A percentile compares a stretch with the other conserved stretches of the same genome.
Conservation (phyloP, 2,113 vertebrate species). For the Oncorhynchus masou region DNA sequence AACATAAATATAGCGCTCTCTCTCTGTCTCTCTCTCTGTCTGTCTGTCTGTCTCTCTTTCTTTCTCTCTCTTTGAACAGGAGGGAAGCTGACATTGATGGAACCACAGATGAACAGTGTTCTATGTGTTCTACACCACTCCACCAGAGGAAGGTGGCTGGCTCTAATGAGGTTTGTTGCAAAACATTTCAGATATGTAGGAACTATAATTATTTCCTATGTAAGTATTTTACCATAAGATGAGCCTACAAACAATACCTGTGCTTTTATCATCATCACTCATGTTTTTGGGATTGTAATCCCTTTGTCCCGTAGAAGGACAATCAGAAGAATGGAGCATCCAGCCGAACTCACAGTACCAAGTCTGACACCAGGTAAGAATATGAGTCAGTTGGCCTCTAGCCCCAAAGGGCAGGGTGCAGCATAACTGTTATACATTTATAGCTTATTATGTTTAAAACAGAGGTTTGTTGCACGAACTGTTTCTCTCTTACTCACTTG, state of each 20-base stretch:
- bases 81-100: slow-evolving; percentile 17
- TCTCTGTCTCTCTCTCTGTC: too few relatives aligned
- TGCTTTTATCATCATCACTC: too few relatives aligned
- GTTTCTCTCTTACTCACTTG: too few relatives aligned
- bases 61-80: slow-evolving; percentile 17
- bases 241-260: too few relatives aligned
- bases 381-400: too few relatives aligned
- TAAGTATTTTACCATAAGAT: not conserved
- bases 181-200: too few relatives aligned
- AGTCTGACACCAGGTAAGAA: slow-evolving; percentile 47
- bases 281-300: not conserved
- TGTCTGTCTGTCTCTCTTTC: too few relatives aligned
- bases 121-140: slow-evolving; percentile 37
- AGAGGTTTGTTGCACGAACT: too few relatives aligned
- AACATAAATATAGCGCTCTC: too few relatives aligned
- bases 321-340: slow-evolving; percentile 8
- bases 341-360: not conserved
- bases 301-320: slow-evolving; percentile 29
- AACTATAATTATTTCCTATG: not conserved
- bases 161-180: slow-evolving; percentile 29
- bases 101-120: not conserved
- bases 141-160: slow-evolving; percentile 42
- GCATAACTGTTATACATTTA: too few relatives aligned
- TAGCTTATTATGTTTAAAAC: too few relatives aligned
- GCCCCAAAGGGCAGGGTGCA: too few relatives aligned